phyloP scores from a whole-genome alignment of 2,113 vertebrate species.

The Gracilinanus agilis region DNA sequence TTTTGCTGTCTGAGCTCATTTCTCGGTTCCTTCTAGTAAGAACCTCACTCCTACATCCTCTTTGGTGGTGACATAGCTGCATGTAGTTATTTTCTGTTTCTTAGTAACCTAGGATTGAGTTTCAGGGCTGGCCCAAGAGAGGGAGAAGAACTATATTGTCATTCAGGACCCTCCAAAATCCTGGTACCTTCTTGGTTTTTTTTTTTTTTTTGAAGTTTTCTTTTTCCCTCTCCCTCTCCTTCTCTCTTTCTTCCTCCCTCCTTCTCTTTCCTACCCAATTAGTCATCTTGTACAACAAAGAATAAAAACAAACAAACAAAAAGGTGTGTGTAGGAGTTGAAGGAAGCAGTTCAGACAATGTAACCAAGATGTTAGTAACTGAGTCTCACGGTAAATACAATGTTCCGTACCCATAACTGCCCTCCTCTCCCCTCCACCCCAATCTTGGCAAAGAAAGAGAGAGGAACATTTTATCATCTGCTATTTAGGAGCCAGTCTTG shows the following conservation, averaged over 20 bases:
- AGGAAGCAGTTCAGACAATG: background rate
- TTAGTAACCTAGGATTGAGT: background rate
- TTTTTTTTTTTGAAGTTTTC: too few relatives aligned
- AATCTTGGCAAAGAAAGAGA: background rate
- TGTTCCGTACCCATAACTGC: background rate
- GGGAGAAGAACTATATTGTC: background rate
- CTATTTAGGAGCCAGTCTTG: background rate
- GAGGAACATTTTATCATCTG: background rate
- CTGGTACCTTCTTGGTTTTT: background rate
- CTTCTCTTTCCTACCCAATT: background rate
- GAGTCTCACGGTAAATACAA: background rate
- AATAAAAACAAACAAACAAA: background rate
- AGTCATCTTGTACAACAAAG: background rate
- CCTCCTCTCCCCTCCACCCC: too few relatives aligned
- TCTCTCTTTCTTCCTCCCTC: background rate
- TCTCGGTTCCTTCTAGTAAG: background rate
- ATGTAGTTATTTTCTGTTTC: background rate
- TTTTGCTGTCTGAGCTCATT: background rate
- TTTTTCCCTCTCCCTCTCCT: too few relatives aligned
- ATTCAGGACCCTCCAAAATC: background rate
- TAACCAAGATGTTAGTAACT: background rate
- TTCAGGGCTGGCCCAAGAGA: background rate
- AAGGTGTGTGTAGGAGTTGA: background rate
- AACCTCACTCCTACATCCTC: background rate
- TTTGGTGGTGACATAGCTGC: background rate